Evolutionary conservation across 2,888 invertebrate genomes (phyloP).

Genomic region (Sepioteuthis lessoniana): DNA sequence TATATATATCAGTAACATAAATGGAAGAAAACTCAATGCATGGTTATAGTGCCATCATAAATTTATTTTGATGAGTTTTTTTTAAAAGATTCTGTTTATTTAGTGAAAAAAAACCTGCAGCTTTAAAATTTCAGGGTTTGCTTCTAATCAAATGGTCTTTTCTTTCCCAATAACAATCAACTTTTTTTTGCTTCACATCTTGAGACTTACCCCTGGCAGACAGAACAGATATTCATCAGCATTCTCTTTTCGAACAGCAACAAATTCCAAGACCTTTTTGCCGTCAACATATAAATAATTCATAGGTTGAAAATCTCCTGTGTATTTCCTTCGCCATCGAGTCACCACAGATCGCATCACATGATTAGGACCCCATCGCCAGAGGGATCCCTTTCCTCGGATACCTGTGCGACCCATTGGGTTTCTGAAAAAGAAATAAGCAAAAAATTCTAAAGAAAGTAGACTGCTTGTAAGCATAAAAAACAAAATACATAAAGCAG

Average conservation of each 20-base stretch:
- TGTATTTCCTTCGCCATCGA: constrained; percentile 69
- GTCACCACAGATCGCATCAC: constrained; percentile 72
- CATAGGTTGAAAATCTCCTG: constrained; percentile 56
- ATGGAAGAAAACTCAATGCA: too few species aligned
- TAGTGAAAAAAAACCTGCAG: too few species aligned
- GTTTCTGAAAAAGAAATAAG: constrained; percentile 64
- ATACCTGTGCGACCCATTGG: constrained; percentile 75
- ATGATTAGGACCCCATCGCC: constrained; percentile 76
- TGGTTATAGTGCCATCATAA: too few species aligned
- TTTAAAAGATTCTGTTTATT: too few species aligned
- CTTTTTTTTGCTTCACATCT: neutral
- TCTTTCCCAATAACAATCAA: neutral
- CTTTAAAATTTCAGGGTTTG: too few species aligned
- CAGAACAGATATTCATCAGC: constrained; percentile 60
- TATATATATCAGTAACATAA: too few species aligned
- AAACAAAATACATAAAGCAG: neutral
- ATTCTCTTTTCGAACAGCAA: constrained; percentile 61
- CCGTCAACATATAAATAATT: constrained; percentile 65
- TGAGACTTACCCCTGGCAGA: constrained; percentile 66
- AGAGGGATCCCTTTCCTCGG: constrained; percentile 72
- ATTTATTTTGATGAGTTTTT: too few species aligned
- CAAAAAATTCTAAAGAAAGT: neutral
- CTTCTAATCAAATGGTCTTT: too few species aligned
- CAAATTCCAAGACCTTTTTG: constrained; percentile 66
- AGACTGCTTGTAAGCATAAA: neutral